A percentile compares a stretch with the other conserved stretches of the same genome.
These are phyloP conservation scores for Acanthurus leucopareius DNA, from an alignment of 2,797 vertebrate species.

Conservation along the genomic window DNA sequence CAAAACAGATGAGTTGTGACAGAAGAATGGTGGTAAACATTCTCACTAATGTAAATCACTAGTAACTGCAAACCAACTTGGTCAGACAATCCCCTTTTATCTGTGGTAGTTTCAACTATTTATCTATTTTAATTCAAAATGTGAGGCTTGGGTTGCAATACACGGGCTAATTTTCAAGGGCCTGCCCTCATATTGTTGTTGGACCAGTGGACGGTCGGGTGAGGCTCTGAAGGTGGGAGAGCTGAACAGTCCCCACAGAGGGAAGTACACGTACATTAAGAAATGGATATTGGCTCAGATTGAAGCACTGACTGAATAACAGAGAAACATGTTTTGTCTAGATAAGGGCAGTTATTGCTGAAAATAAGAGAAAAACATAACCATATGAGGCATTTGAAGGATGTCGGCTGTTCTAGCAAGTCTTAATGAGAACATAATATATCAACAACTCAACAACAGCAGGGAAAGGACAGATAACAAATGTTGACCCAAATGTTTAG, in stretches of 20 bases:
- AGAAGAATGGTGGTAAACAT: too few species aligned
- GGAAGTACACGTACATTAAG: conserved; percentile 64
- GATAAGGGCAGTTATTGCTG: conserved; percentile 66
- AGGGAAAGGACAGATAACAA: conserved; percentile 54
- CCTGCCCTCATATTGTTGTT: conserved; percentile 54
- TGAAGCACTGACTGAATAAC: conserved; percentile 38
- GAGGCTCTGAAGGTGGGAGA: conserved; percentile 34
- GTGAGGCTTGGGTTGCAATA: background rate
- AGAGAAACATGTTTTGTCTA: conserved; percentile 65
- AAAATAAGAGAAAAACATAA: conserved; percentile 54
- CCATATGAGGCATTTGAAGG: conserved; percentile 42
- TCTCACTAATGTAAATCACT: background rate
- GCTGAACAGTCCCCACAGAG: conserved; percentile 27
- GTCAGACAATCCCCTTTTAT: background rate
- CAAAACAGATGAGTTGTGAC: too few species aligned
- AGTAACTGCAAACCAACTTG: background rate
- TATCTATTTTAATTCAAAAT: background rate
- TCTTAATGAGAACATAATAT: conserved; percentile 48
- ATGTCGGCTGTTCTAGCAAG: conserved; percentile 42
- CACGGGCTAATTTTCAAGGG: conserved; percentile 4
- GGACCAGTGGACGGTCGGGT: conserved; percentile 28
- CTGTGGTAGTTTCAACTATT: background rate
- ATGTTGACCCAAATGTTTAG: conserved; percentile 55
- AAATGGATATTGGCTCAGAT: conserved; percentile 63
- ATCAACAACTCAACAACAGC: conserved; percentile 56